Percentiles rank a stretch among this genome's conserved stretches.
Evolutionary conservation across 2,888 invertebrate species (phyloP).

Genomic region (Lasius fuliginosus): DNA sequence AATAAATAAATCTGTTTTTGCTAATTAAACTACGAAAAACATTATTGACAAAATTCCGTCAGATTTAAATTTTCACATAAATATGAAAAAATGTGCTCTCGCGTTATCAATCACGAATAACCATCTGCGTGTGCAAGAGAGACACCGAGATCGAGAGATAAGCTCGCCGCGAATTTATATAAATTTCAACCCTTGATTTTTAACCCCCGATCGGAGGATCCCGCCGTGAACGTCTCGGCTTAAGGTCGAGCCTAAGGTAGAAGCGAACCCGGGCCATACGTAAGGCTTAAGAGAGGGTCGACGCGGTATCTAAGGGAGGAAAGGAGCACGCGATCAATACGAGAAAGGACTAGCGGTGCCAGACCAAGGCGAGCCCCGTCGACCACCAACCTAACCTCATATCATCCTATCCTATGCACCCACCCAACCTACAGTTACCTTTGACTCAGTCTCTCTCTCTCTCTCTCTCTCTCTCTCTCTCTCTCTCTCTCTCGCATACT

Average conservation of each 20-base stretch:
- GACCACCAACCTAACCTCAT: conserved; percentile 82
- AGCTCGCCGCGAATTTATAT: conserved; percentile 18
- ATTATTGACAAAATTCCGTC: neutral
- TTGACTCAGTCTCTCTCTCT: conserved; percentile 78
- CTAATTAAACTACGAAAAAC: neutral
- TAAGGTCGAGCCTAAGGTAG: conserved; percentile 66
- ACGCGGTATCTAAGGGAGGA: conserved; percentile 83
- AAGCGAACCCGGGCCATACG: conserved; percentile 71
- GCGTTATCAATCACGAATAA: neutral
- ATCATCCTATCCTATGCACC: conserved; percentile 81
- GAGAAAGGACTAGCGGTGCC: conserved; percentile 85
- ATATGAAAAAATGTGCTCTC: neutral
- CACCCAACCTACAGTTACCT: conserved; percentile 79
- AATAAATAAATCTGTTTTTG: neutral
- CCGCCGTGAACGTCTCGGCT: conserved; percentile 56
- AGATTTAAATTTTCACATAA: neutral
- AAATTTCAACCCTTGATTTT: conserved; percentile 36
- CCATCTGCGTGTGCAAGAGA: neutral
- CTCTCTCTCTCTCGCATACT: conserved; percentile 65
- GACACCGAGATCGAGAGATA: neutral
- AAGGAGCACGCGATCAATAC: conserved; percentile 85
- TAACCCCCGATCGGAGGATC: conserved; percentile 48
- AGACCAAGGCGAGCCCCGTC: conserved; percentile 84
- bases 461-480: conserved; percentile 60
- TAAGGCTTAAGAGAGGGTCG: conserved; percentile 80